These are phyloP conservation scores for Crocallis elinguaria DNA, from an alignment of 2,888 invertebrate species.

Conservation along the genomic window DNA sequence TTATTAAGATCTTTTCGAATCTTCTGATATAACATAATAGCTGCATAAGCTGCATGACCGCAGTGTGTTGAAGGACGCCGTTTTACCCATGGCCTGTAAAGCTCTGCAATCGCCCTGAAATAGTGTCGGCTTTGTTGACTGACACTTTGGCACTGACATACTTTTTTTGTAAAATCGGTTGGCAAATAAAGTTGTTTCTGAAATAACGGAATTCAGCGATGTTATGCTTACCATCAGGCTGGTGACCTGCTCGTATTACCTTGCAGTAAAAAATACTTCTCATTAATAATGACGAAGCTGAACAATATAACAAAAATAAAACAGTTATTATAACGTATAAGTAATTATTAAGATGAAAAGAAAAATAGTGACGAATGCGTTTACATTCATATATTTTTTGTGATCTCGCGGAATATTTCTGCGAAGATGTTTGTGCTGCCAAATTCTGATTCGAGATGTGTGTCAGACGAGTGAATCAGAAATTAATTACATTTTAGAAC, in stretches of 20 bases:
- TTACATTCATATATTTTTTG: too few relatives aligned
- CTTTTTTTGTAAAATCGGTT: neutral
- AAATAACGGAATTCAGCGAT: too few relatives aligned
- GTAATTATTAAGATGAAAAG: too few relatives aligned
- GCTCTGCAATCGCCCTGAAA: neutral
- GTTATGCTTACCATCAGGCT: too few relatives aligned
- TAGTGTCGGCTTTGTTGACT: neutral
- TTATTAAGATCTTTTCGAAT: neutral
- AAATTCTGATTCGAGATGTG: conserved; percentile 12
- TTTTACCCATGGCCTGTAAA: conserved; percentile 1
- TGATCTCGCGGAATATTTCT: neutral
- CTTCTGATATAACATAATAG: conserved; percentile 1
- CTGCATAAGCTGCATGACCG: conserved; percentile 4
- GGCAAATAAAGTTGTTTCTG: too few relatives aligned
- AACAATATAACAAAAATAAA: too few relatives aligned
- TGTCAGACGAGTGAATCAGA: conserved; percentile 13
- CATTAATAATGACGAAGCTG: too few relatives aligned
- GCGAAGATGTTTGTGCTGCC: conserved; percentile 3
- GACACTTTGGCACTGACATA: neutral
- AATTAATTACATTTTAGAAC: conserved; percentile 8
- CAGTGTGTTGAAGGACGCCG: conserved; percentile 15
- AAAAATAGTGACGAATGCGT: too few relatives aligned
- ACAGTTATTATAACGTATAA: too few relatives aligned
- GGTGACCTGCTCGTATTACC: too few relatives aligned
- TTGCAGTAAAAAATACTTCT: too few relatives aligned